Percentiles rank a stretch among this genome's conserved stretches.
phyloP scores from a whole-genome alignment of 2,888 invertebrate genomes.

The Zelleria hepariella region DNA sequence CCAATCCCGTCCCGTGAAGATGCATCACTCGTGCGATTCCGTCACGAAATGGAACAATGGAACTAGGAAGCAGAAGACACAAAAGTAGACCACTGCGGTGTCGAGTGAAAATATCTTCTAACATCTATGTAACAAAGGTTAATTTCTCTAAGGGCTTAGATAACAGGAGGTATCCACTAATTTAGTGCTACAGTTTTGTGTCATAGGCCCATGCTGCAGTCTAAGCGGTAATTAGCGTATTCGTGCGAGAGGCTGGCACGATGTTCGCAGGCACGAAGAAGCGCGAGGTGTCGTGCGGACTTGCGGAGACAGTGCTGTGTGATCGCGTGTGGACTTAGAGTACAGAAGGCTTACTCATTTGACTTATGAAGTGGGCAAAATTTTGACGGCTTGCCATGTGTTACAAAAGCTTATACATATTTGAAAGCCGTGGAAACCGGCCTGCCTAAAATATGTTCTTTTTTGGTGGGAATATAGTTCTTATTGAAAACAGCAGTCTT shows the following conservation, averaged over 20 bases:
- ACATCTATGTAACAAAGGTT: background rate
- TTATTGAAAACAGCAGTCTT: too few species aligned
- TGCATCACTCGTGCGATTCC: slow-evolving; percentile 32
- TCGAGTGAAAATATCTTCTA: background rate
- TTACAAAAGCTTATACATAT: too few species aligned
- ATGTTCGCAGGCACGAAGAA: background rate
- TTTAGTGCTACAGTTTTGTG: slow-evolving; percentile 21
- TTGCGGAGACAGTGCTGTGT: background rate
- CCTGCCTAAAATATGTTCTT: too few species aligned
- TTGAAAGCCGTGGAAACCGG: too few species aligned
- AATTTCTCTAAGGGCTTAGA: background rate
- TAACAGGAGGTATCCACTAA: slow-evolving; percentile 22
- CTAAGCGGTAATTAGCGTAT: background rate
- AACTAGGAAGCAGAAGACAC: slow-evolving; percentile 29
- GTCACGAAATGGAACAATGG: slow-evolving; percentile 45
- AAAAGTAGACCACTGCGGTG: background rate
- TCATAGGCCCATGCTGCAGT: slow-evolving; percentile 10
- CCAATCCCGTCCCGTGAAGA: slow-evolving; percentile 22
- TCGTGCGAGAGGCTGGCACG: background rate
- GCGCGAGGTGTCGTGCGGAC: background rate
- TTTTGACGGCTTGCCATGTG: too few species aligned
- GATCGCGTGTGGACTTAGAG: background rate
- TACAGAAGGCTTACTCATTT: background rate
- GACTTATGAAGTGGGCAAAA: too few species aligned
- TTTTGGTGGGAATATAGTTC: too few species aligned